Evolutionary conservation across 2,113 vertebrate species (phyloP), one percentile per base, ranked within the genome.

Genomic region (Mungos mungo): DNA sequence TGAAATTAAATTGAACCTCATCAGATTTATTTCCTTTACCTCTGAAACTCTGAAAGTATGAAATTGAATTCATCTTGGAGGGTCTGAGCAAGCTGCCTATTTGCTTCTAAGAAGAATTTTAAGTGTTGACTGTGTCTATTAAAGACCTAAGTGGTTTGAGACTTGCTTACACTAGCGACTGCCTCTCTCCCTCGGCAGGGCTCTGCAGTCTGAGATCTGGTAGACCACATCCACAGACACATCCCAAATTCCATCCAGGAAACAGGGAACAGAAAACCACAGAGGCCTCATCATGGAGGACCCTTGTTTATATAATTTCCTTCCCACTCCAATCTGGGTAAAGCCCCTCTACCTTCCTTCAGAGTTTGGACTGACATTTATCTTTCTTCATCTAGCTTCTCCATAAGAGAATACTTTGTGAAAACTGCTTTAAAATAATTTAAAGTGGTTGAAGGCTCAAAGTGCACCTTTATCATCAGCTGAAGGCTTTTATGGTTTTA

Each of bases 401-500:
- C 84, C 33, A 3, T 50, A 45, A 68, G 13, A 94, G 19, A 87
- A 18, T 54, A 87, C 88, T 97, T 96, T 95, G 68, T 90, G 86
- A 93, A 96, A 86, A 54, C 52, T 33, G 16, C 84, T 90, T 95
- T 85, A 92, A 92, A 95, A 96, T 93, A 23, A 95, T 96, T 97
- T 95, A 69, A 97, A 94, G 92, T 94, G 94, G 77, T 82, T 89
- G 94, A 63, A 35, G 77, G 74, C 90, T 87, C 74, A 84, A 93
- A 91, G 76, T 31, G 87, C 47, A 90, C 77, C 92, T 96, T 88
- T 92, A 50, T 96, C 97, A 85, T 88, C 50, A 33, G 83, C 87
- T 79, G 66, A 93, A 92, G 80, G 84, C 87, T 97, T 97, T 98
- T 95, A 96, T 35, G 76, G 79, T 93, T 96, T 95, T 72, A 95